Base-by-base conservation (phyloP, 2,797 vertebrate species). In the Takifugu ocellatus region DNA sequence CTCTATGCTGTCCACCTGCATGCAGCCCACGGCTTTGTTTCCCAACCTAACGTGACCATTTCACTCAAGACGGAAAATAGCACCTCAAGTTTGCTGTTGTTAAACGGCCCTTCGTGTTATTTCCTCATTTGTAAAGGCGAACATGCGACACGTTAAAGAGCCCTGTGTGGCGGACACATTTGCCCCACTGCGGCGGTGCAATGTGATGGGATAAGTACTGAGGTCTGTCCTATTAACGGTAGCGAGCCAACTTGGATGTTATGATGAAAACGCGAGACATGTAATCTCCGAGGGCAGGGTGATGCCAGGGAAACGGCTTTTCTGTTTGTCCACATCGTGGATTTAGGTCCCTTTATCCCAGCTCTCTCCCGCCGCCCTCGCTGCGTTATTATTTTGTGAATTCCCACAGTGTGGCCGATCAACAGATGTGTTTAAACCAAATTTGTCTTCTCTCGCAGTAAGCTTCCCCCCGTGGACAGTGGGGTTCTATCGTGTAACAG, bases 261-360 rank as follows among this genome's bases (percentile, higher is more conserved):
- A 56, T 58, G 73, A 78, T 82, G 75, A 78, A 84, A 84, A 82
- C 55, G 61, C 70, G 66, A 78, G 79, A 78, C 78, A 21, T 81
- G 78, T 86, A 85, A 89, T 89, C 84, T 85, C 74, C 0, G 50
- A 70, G 61, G 68, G 60, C 25, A 12, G 55, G 42, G 21, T 15
- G n/a, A 12, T 78, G 85, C 82, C 87, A 86, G 81, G 50, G 64
- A 83, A 82, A 58, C 46, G 31, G 79, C 75, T 87, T 88, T 87
- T 65, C 81, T 58, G 66, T 75, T 67, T 66, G 74, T 84, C 72
- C 74, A 72, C 76, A 49, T 68, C 64, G 25, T 29, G 49, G 77
- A 87, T 82, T 83, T 75, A 75, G 72, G 68, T 76, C 70, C 74
- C 76, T 65, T 75, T 70, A 74, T 79, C 78, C 77, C 80, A 1